These are phyloP conservation scores for Centropyge bicolor DNA, from an alignment of 2,797 vertebrate genomes.

Conservation along the genomic window DNA sequence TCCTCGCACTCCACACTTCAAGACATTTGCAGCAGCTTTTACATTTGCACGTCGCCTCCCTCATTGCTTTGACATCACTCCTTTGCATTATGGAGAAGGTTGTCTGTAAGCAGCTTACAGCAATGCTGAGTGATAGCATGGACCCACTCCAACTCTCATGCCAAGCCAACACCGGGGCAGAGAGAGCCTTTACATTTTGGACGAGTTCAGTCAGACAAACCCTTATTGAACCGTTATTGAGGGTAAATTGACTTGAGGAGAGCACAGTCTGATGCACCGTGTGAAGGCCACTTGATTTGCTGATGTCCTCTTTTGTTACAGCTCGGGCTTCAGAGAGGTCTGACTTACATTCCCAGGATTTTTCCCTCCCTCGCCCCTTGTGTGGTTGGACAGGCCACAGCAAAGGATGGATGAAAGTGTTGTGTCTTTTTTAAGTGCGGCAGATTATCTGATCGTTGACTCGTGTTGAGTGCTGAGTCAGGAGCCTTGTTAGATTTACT, in stretches of 20 bases:
- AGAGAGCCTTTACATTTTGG: slow-evolving; percentile 29
- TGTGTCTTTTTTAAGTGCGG: not conserved
- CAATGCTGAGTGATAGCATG: slow-evolving; percentile 62
- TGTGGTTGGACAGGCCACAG: no score
- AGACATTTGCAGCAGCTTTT: slow-evolving; percentile 21
- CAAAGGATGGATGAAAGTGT: not conserved
- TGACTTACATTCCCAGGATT: not conserved
- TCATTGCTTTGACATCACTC: slow-evolving; percentile 41
- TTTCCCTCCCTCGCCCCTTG: not conserved
- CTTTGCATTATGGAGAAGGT: slow-evolving; percentile 58
- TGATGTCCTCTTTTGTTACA: not conserved
- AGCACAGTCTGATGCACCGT: slow-evolving; percentile 1
- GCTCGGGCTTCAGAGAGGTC: not conserved
- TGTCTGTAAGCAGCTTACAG: slow-evolving; percentile 55
- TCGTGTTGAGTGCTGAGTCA: not conserved
- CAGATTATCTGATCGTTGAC: slow-evolving; percentile 4
- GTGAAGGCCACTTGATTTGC: not conserved
- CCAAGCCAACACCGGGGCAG: slow-evolving; percentile 38
- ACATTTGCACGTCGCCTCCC: not conserved
- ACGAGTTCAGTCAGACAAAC: slow-evolving; percentile 29
- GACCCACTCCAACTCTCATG: slow-evolving; percentile 58
- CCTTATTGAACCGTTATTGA: slow-evolving; percentile 31
- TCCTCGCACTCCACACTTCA: not conserved
- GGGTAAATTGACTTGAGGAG: slow-evolving; percentile 32
- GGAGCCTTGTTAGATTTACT: slow-evolving; percentile 1